Evolutionary conservation across 2,113 vertebrate species (phyloP).

Genomic region (Fukomys damarensis): DNA sequence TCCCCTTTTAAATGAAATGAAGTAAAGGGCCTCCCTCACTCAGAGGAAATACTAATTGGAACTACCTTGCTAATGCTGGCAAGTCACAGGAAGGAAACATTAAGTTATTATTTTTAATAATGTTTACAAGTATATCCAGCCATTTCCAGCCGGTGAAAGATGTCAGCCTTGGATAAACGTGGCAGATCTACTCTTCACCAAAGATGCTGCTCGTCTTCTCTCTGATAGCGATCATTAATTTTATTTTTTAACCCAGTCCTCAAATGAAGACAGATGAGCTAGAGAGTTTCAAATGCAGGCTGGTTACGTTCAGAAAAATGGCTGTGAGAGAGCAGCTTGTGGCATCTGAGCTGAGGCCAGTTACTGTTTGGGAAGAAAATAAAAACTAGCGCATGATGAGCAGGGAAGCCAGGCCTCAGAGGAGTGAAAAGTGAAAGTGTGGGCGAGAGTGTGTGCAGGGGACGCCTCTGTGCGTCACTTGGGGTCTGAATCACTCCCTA

Average conservation of each 20-base stretch:
- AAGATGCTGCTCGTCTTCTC: conserved; percentile 92
- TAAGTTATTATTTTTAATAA: conserved; percentile 98
- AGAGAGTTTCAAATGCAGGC: conserved; percentile 90
- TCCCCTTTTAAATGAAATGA: conserved; percentile 89
- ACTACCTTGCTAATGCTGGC: conserved; percentile 93
- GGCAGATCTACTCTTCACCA: conserved; percentile 95
- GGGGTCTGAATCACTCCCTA: conserved; percentile 29
- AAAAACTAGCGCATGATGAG: conserved; percentile 65
- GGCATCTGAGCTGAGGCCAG: conserved; percentile 81
- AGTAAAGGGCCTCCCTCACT: conserved; percentile 88
- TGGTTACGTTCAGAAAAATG: conserved; percentile 91
- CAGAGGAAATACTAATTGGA: conserved; percentile 92
- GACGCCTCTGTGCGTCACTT: neutral
- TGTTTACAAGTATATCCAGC: conserved; percentile 96
- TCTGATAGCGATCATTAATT: conserved; percentile 96
- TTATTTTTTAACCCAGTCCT: conserved; percentile 95
- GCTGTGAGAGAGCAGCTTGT: conserved; percentile 85
- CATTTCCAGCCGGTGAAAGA: conserved; percentile 94
- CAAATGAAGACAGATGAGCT: conserved; percentile 94
- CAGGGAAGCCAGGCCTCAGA: neutral
- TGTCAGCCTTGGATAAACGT: conserved; percentile 93
- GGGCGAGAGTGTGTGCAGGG: neutral
- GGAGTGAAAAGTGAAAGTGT: neutral
- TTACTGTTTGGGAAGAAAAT: conserved; percentile 70
- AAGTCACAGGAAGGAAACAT: conserved; percentile 94